A percentile compares a stretch with the other conserved stretches of the same genome.
Conservation (phyloP, 2,113 vertebrate species). For the Turnix velox region DNA sequence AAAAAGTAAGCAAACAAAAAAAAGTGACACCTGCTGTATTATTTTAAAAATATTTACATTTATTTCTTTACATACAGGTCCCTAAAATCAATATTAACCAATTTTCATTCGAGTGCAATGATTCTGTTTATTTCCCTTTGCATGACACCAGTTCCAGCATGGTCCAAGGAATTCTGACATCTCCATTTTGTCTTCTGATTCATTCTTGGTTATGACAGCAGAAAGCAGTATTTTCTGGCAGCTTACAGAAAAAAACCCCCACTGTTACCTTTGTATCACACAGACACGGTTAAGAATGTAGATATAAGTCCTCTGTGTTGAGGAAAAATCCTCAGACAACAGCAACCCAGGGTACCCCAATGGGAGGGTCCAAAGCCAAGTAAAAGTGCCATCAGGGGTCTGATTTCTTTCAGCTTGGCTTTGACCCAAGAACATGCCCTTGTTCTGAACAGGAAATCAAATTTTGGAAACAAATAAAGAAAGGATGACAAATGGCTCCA, state of each 20-base stretch:
- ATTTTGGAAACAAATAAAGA: neutral
- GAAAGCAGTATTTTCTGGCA: neutral
- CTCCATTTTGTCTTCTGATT: neutral
- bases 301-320: neutral
- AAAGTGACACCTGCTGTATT: neutral
- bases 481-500: neutral
- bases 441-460: constrained; percentile 50
- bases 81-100: neutral
- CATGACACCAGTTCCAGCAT: neutral
- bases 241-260: neutral
- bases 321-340: neutral
- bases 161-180: neutral
- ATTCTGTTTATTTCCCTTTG: neutral
- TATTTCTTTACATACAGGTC: neutral
- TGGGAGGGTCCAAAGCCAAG: neutral
- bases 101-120: neutral
- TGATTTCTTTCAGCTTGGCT: neutral
- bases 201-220: neutral
- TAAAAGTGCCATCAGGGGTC: neutral
- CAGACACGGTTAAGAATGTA: neutral
- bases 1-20: neutral
- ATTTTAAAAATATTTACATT: neutral
- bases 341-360: neutral
- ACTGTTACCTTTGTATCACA: neutral
- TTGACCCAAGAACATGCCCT: constrained; percentile 27